These are phyloP conservation scores for Danio kyathit DNA, from an alignment of 2,797 vertebrate species.

Conservation along the genomic window DNA sequence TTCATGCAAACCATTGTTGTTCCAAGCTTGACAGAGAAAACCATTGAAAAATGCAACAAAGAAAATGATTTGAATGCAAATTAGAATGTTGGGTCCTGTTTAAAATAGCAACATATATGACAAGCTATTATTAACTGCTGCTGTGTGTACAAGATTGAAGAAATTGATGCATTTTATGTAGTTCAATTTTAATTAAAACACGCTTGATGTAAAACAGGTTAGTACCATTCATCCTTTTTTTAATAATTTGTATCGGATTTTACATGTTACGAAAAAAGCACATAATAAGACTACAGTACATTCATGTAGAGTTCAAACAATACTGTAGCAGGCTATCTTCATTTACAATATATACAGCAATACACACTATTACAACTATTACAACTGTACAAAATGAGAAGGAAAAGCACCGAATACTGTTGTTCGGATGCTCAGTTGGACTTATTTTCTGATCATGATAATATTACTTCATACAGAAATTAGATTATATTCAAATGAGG, in stretches of 20 bases:
- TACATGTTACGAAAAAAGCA: constrained; percentile 90
- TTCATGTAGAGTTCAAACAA: constrained; percentile 85
- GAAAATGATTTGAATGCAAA: not conserved
- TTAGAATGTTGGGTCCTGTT: not conserved
- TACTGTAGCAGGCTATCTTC: constrained; percentile 80
- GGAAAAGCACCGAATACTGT: constrained; percentile 9
- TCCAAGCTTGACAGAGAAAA: not conserved
- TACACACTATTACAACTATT: constrained; percentile 79
- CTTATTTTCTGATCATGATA: constrained; percentile 10
- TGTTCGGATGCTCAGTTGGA: not conserved
- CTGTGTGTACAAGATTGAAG: not conserved
- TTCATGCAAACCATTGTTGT: constrained; percentile 27
- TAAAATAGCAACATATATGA: not conserved
- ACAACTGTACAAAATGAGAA: constrained; percentile 52
- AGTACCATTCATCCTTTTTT: constrained; percentile 68
- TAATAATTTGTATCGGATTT: constrained; percentile 78
- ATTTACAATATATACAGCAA: constrained; percentile 92
- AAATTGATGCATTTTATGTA: not conserved
- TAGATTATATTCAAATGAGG: not conserved
- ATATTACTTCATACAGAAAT: not conserved
- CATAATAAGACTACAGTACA: constrained; percentile 84
- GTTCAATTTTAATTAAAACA: constrained; percentile 25
- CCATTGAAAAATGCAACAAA: constrained; percentile 6
- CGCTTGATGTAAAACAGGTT: constrained; percentile 25
- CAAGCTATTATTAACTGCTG: not conserved